Evolutionary conservation across 2,113 vertebrate species (phyloP).

Genomic region (Gallinago jamesoni): DNA sequence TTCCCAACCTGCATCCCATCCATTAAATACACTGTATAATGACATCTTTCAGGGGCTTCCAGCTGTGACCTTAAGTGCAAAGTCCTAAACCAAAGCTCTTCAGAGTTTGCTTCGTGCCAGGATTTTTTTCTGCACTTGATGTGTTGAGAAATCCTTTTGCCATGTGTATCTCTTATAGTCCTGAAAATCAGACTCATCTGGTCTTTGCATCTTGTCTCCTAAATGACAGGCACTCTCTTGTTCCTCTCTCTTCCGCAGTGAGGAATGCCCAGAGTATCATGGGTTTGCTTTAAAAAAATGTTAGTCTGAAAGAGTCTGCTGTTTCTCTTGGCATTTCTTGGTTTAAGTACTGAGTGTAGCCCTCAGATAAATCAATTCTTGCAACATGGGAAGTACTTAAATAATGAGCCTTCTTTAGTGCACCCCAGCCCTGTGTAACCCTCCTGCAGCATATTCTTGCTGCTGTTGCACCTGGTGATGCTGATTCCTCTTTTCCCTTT

Average conservation of each 20-base stretch:
- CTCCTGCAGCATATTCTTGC: too few species aligned
- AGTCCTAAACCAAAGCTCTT: neutral
- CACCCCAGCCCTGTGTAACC: neutral
- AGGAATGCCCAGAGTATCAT: accelerated
- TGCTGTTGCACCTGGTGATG: neutral
- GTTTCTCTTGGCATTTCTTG: neutral
- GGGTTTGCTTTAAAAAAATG: neutral
- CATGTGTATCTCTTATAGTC: neutral
- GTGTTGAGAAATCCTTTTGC: neutral
- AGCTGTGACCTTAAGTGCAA: neutral
- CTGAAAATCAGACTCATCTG: neutral
- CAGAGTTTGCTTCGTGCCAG: neutral
- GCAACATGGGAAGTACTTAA: neutral
- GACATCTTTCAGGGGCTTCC: neutral
- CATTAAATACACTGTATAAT: too few species aligned
- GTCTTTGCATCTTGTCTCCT: neutral
- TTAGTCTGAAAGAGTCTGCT: neutral
- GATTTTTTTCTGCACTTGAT: neutral
- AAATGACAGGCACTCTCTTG: neutral
- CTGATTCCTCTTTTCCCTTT: too few species aligned
- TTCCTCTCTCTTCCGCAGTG: neutral
- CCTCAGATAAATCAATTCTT: neutral
- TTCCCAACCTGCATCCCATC: neutral
- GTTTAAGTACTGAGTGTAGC: accelerated
- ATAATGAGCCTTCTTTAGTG: too few species aligned